Evolutionary conservation across 2,888 invertebrate species (phyloP), one percentile per base, ranked within the genome.

Genomic region (Sinodicranocentrus sp.): DNA sequence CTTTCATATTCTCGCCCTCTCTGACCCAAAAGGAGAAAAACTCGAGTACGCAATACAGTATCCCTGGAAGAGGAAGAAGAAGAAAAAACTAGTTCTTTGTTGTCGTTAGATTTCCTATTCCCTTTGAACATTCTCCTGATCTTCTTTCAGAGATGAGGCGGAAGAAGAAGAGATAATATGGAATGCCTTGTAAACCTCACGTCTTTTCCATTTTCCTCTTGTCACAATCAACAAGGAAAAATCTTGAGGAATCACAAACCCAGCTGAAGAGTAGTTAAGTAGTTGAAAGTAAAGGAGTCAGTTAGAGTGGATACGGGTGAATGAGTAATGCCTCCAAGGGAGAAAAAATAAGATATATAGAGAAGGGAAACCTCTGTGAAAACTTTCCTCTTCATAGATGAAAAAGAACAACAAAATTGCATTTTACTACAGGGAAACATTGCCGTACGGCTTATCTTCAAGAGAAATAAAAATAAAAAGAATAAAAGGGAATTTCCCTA

Each of bases 231-330:
- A 63, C 44, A 63, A 72, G 54, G 52, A 59, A 48, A 48, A 48
- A 75, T 70, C 52, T 75, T 48, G 33, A 28, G 15, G 8, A 39
- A 21, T 67, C 43, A 67, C 19, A 5, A 67, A 0, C 43, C 28
- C 13, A 15, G 1, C 33, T 65, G 1, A 39, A 72, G 28, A 39
- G 26, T 54, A 39, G 57, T 72, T 75, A 65, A 65, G 48, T 48
- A 13, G 39, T 39, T 39, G 39, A 8, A 13, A 39, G 39, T 39
- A 13, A 8, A n/a, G n/a, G 33, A 33, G 33, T 33, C 33, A 33
- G 33, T 33, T 25, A 23, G n/a, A 59, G 77, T 77, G 77, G 77
- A 77, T 77, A 19, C 39, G 77, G 68, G 26, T 68, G 68, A 68
- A 57, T 77, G 59, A 57, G 10, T 59, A 57, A 43, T 28, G 25